phyloP scores from a whole-genome alignment of 2,113 vertebrate species.

The Cynoglossus semilaevis region DNA sequence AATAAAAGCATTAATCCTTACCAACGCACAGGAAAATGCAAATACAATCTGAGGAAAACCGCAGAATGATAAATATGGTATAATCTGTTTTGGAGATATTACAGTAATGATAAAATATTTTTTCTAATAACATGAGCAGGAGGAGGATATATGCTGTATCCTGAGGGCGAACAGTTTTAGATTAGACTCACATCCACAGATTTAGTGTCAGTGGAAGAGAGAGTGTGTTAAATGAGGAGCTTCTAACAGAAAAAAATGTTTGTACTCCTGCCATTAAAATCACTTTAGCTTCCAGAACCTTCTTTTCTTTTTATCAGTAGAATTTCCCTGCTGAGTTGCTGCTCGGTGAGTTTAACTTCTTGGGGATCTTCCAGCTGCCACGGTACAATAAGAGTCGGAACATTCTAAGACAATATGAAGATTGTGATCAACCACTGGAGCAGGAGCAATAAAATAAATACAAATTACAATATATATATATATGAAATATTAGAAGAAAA shows the following conservation, averaged over 20 bases:
- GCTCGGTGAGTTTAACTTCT: not conserved
- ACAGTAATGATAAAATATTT: constrained; percentile 40
- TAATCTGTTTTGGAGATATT: constrained; percentile 32
- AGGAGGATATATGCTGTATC: constrained; percentile 25
- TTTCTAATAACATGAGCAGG: constrained; percentile 37
- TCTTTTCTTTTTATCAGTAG: constrained; percentile 6
- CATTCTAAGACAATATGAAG: too few species aligned
- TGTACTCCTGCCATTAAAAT: constrained; percentile 39
- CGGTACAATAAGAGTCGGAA: too few species aligned
- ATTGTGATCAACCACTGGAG: too few species aligned
- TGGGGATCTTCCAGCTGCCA: too few species aligned
- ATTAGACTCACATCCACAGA: constrained; percentile 43
- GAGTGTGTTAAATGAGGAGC: constrained; percentile 6
- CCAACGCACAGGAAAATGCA: not conserved
- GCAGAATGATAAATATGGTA: constrained; percentile 9
- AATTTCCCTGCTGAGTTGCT: constrained; percentile 13
- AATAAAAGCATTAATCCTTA: not conserved
- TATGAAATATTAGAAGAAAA: too few species aligned
- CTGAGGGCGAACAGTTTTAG: constrained; percentile 24
- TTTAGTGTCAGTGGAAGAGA: constrained; percentile 29
- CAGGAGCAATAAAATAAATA: too few species aligned
- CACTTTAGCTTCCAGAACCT: constrained; percentile 10
- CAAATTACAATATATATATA: too few species aligned
- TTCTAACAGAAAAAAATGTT: too few species aligned
- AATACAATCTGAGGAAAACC: not conserved